Percentiles rank a stretch among this genome's conserved stretches.
Conservation (phyloP, 2,797 vertebrate genomes). For the Tachyglossus aculeatus region DNA sequence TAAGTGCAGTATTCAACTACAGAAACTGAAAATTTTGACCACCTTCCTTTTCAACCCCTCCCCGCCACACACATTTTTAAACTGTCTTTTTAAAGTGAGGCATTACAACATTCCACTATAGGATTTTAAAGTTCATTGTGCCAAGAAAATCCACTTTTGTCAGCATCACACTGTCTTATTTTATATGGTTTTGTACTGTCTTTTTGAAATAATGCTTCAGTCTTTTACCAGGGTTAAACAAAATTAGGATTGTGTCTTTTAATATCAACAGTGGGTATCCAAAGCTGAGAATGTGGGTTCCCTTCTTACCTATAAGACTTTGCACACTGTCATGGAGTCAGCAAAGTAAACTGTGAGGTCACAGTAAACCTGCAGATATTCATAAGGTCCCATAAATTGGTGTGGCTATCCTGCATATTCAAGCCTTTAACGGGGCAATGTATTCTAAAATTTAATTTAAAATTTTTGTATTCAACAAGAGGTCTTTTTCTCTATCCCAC, state of each 20-base stretch:
- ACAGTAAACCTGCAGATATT: not conserved
- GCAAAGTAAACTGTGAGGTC: not conserved
- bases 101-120: conserved; percentile 52
- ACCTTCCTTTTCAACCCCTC: conserved; percentile 16
- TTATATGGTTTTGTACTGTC: conserved; percentile 47
- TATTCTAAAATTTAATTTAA: conserved; percentile 3
- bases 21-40: conserved; percentile 22
- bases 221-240: conserved; percentile 37
- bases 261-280: conserved; percentile 16
- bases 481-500: conserved; percentile 5
- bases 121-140: conserved; percentile 62
- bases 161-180: conserved; percentile 60
- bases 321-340: not conserved
- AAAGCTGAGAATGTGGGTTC: not conserved
- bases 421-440: conserved; percentile 20
- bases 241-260: conserved; percentile 4
- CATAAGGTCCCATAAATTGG: not conserved
- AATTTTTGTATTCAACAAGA: not conserved
- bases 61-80: not conserved
- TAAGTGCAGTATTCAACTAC: not conserved
- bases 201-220: conserved; percentile 44
- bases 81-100: conserved; percentile 41
- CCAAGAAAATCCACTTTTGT: conserved; percentile 71
- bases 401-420: not conserved
- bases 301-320: not conserved